A percentile compares a stretch with the other conserved stretches of the same genome.
phyloP scores from a whole-genome alignment of 2,888 invertebrate genomes.

The Parnassius apollo region DNA sequence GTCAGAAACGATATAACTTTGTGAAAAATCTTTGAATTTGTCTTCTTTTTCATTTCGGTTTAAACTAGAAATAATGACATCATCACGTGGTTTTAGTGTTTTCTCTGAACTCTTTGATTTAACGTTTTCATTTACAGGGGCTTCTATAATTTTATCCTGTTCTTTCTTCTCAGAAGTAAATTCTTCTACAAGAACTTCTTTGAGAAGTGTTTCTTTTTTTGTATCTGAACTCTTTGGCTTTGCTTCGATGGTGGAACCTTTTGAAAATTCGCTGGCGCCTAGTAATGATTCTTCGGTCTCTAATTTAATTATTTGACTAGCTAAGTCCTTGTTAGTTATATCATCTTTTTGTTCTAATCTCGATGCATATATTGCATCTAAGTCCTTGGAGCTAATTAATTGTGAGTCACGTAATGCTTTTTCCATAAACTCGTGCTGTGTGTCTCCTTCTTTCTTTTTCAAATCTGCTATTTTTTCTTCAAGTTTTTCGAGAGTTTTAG shows the following conservation, averaged over 20 bases:
- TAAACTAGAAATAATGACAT: conserved; percentile 4
- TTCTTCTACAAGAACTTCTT: conserved; percentile 53
- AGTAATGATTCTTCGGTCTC: no score
- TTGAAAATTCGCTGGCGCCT: conserved; percentile 29
- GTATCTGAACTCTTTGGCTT: conserved; percentile 38
- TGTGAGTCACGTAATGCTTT: neutral
- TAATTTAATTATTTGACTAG: no score
- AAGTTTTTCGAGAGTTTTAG: conserved; percentile 69
- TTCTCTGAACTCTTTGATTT: neutral
- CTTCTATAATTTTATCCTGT: conserved; percentile 28
- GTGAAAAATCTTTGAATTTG: conserved; percentile 16
- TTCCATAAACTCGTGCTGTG: conserved; percentile 23
- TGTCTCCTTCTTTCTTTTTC: conserved; percentile 53
- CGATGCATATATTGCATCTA: neutral
- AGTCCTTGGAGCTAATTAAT: neutral
- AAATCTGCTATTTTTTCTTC: conserved; percentile 70
- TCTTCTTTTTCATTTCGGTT: conserved; percentile 15
- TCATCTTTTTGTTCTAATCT: neutral
- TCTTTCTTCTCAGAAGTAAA: conserved; percentile 46
- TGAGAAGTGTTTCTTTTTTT: conserved; percentile 46
- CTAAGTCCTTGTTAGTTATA: no score
- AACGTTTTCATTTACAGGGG: conserved; percentile 17
- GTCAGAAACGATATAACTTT: conserved; percentile 48
- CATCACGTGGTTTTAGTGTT: conserved; percentile 26
- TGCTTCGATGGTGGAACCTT: conserved; percentile 45